A percentile compares a stretch with the other conserved stretches of the same genome.
These are phyloP conservation scores for Chlorops oryzae DNA, from an alignment of 1,140 invertebrate species.

Conservation along the genomic window DNA sequence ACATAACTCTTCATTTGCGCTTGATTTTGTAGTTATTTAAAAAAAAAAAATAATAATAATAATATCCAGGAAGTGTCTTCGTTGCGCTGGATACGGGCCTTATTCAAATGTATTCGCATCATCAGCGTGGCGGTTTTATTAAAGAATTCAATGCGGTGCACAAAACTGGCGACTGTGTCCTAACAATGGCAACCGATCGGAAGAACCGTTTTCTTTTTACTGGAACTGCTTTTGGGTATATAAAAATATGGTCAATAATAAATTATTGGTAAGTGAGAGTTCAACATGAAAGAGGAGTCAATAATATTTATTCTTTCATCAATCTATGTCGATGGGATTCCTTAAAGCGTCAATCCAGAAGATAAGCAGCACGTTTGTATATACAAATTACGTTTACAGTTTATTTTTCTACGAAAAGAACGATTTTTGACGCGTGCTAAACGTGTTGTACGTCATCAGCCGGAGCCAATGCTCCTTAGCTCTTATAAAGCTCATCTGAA, in stretches of 20 bases:
- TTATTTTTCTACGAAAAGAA: conserved; percentile 65
- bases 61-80: conserved; percentile 56
- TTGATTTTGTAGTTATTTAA: no score
- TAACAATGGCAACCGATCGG: conserved; percentile 57
- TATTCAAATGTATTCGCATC: conserved; percentile 67
- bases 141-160: conserved; percentile 60
- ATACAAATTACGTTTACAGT: conserved; percentile 56
- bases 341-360: conserved; percentile 21
- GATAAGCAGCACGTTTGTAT: conserved; percentile 52
- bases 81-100: conserved; percentile 61
- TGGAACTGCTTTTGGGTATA: conserved; percentile 61
- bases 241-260: conserved; percentile 65
- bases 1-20: no score
- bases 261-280: conserved; percentile 52
- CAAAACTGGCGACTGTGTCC: conserved; percentile 58
- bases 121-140: conserved; percentile 58
- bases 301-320: background rate
- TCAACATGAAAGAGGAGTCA: background rate
- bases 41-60: no score
- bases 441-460: conserved; percentile 54
- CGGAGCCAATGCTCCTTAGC: conserved; percentile 58
- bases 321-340: background rate
- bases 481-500: conserved; percentile 58
- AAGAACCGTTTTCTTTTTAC: conserved; percentile 62
- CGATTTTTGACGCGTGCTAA: conserved; percentile 58